Conservation (phyloP, 2,797 vertebrate genomes). For the Macropodus opercularis region DNA sequence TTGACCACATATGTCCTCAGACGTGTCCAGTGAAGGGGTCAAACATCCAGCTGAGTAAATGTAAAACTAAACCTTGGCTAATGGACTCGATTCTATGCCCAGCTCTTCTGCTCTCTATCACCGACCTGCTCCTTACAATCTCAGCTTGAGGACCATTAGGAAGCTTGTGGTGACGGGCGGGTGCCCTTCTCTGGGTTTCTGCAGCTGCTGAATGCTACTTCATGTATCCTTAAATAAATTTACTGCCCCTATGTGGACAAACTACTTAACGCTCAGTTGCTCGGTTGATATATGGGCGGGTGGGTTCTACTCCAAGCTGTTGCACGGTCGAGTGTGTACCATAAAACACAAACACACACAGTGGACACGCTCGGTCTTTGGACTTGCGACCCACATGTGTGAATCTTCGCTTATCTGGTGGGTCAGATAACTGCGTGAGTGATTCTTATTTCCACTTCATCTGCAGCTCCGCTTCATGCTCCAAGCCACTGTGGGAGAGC, state of each 20-base stretch:
- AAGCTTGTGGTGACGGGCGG: slow-evolving; percentile 13
- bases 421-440: slow-evolving; percentile 5
- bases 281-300: slow-evolving; percentile 52
- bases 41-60: neutral
- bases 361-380: slow-evolving; percentile 1
- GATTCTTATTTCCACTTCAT: slow-evolving; percentile 47
- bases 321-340: slow-evolving; percentile 34
- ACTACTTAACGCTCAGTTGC: slow-evolving; percentile 49
- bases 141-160: slow-evolving; percentile 11
- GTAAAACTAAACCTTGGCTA: neutral
- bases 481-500: slow-evolving; percentile 34
- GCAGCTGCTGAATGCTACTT: slow-evolving; percentile 49
- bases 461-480: slow-evolving; percentile 20
- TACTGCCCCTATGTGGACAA: slow-evolving; percentile 58
- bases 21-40: neutral
- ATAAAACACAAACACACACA: slow-evolving; percentile 45
- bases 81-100: neutral
- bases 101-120: neutral
- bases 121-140: neutral
- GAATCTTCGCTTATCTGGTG: slow-evolving; percentile 24
- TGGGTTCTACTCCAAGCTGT: slow-evolving; percentile 22
- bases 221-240: slow-evolving; percentile 63
- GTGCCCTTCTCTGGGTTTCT: slow-evolving; percentile 1
- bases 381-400: slow-evolving; percentile 16
- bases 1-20: neutral